Evolutionary conservation across 2,797 vertebrate genomes (phyloP), one percentile per base, ranked within the genome.

Genomic region (Macroramphosus scolopax): DNA sequence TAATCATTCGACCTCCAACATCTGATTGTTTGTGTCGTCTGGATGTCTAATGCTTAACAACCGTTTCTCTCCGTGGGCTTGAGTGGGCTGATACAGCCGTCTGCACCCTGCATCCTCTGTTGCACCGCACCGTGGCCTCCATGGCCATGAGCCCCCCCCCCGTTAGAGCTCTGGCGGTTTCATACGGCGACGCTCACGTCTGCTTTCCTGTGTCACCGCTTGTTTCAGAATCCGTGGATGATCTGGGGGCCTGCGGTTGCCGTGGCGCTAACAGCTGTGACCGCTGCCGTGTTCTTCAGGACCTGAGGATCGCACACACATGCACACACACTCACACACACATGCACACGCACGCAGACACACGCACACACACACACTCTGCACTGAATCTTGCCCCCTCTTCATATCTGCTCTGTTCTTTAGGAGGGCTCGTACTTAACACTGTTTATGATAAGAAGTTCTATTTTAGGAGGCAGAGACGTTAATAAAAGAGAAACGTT

Each of bases 211-310:
- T 90, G 55, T 88, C 81, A 77, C 78, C 87, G 72, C 81, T 87
- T 84, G 72, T 92, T 91, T 88, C 94, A 99, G 97, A 95, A 89
- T 76, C 89, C 87, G 57, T 97, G 95, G 95, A 83, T 90, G 72
- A 91, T 92, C 90, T 98, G 95, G 95, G 93, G 94, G 83, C 93
- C 95, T 64, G 89, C 92, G 83, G 91, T 93, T 66, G 96, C 92
- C 51, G 92, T 93, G 88, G 85, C 79, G 75, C 88, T 96, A 83
- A 93, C 95, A 74, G 95, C 93, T 67, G 92, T 96, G 82, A 94
- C 94, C 69, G 92, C 92, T 74, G 94, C 93, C 57, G 82, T 94
- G 88, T 90, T 98, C 83, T 93, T 92, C 86, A 94, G 92, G 92
- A 92, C 91, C 90, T 94, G 93, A 91, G 87, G 91, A 58, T 4